Percentiles rank a stretch among this genome's conserved stretches.
Evolutionary conservation across 2,888 invertebrate genomes (phyloP).

Genomic region (Drosophila recens): DNA sequence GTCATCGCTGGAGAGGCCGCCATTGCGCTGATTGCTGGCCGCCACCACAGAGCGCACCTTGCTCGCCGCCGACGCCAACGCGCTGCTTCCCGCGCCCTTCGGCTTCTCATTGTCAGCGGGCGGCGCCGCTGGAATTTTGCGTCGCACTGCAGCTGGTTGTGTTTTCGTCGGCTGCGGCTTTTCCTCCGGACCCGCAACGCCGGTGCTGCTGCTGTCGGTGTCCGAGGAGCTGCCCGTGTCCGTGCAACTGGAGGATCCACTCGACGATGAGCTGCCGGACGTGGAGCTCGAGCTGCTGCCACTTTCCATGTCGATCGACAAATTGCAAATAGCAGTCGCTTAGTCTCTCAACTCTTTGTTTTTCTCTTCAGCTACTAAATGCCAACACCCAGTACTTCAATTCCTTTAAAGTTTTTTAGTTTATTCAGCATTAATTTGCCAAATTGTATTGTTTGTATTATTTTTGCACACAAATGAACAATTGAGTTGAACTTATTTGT

Average conservation of each 20-base stretch:
- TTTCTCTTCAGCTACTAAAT: not conserved
- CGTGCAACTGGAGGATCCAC: conserved; percentile 90
- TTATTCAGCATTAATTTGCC: conserved; percentile 11
- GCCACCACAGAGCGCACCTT: conserved; percentile 64
- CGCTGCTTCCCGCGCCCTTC: conserved; percentile 45
- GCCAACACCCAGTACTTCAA: not conserved
- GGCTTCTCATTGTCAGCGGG: conserved; percentile 44
- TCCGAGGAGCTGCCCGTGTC: conserved; percentile 87
- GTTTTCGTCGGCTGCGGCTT: conserved; percentile 75
- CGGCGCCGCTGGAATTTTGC: conserved; percentile 42
- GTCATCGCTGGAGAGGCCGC: conserved; percentile 87
- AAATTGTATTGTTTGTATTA: not conserved
- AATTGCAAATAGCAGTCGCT: not conserved
- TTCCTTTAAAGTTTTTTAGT: not conserved
- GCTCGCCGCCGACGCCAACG: conserved; percentile 52
- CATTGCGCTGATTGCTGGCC: conserved; percentile 58
- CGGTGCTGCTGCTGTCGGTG: conserved; percentile 88
- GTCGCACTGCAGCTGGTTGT: conserved; percentile 33
- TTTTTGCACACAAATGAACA: conserved; percentile 47
- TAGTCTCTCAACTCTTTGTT: not conserved
- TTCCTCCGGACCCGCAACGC: conserved; percentile 82
- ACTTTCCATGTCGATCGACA: conserved; percentile 41
- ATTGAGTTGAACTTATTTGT: conserved; percentile 26
- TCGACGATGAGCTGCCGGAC: conserved; percentile 89
- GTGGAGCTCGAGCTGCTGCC: conserved; percentile 87